Conservation (phyloP, 2,113 vertebrate genomes). For the Oryzias melastigma region DNA sequence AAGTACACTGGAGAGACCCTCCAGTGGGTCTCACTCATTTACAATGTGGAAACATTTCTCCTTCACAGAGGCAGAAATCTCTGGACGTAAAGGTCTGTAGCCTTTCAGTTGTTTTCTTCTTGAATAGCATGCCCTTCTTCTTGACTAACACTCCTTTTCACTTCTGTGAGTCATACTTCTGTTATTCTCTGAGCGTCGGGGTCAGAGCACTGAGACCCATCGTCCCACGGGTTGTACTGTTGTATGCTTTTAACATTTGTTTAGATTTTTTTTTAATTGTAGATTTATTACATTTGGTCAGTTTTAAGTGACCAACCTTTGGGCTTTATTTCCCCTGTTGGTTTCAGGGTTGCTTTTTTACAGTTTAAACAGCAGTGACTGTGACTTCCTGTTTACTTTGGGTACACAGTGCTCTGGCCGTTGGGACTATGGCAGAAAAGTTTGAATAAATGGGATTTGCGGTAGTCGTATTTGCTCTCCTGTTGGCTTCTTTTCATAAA, state of each 20-base stretch:
- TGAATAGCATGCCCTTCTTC: constrained; percentile 74
- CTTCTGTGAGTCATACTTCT: constrained; percentile 46
- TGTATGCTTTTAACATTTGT: constrained; percentile 23
- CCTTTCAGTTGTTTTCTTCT: constrained; percentile 74
- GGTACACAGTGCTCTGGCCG: constrained; percentile 55
- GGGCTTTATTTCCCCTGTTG: not conserved
- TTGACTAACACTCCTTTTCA: constrained; percentile 67
- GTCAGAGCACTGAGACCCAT: constrained; percentile 45
- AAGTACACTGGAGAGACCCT: constrained; percentile 37
- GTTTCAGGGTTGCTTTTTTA: constrained; percentile 5
- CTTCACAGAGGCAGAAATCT: constrained; percentile 80
- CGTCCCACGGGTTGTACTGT: constrained; percentile 25
- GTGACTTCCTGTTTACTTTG: constrained; percentile 11
- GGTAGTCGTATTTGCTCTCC: constrained; percentile 16
- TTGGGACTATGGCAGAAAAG: constrained; percentile 26
- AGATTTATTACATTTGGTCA: constrained; percentile 3
- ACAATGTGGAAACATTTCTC: constrained; percentile 80
- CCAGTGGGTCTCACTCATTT: constrained; percentile 64
- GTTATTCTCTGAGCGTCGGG: constrained; percentile 47
- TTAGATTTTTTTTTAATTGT: constrained; percentile 16
- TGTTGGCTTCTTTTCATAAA: constrained; percentile 9
- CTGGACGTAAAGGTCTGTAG: constrained; percentile 82
- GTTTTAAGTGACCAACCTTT: not conserved
- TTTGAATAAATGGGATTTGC: constrained; percentile 51
- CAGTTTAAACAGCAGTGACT: not conserved